Percentiles rank a stretch among this genome's conserved stretches.
Conservation (phyloP, 2,888 invertebrate genomes). For the Sesia apiformis region DNA sequence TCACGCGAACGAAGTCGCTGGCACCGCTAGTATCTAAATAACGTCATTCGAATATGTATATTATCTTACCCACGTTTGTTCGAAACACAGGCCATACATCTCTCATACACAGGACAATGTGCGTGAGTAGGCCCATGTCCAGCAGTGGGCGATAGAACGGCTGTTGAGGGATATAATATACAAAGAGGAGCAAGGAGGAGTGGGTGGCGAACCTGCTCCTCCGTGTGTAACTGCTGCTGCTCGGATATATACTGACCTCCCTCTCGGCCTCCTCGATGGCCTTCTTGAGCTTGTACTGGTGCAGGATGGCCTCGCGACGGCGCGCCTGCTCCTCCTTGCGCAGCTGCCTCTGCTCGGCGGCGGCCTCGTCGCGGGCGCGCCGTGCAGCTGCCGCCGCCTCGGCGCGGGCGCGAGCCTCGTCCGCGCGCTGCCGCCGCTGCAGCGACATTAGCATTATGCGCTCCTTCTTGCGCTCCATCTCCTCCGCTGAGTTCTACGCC, state of each 20-base stretch:
- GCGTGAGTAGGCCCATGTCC: not conserved
- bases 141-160: not conserved
- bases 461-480: constrained; percentile 95
- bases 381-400: constrained; percentile 87
- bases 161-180: not conserved
- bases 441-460: constrained; percentile 91
- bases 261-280: constrained; percentile 93
- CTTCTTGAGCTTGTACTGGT: constrained; percentile 95
- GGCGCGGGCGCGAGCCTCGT: constrained; percentile 87
- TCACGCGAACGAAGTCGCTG: too few relatives aligned
- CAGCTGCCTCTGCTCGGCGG: constrained; percentile 82
- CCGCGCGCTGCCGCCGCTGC: constrained; percentile 92
- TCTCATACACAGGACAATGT: too few relatives aligned
- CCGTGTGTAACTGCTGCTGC: not conserved
- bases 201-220: too few relatives aligned
- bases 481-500: constrained; percentile 84
- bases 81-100: too few relatives aligned
- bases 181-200: too few relatives aligned
- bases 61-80: too few relatives aligned
- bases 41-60: too few relatives aligned
- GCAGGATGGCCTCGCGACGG: constrained; percentile 90
- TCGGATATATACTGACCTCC: constrained; percentile 73
- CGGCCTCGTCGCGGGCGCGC: constrained; percentile 83
- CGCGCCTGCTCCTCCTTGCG: constrained; percentile 90
- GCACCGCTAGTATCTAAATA: too few relatives aligned